Percentiles rank a stretch among this genome's conserved stretches.
phyloP scores from a whole-genome alignment of 2,113 vertebrate genomes.

The Atherinomorus stipes region DNA sequence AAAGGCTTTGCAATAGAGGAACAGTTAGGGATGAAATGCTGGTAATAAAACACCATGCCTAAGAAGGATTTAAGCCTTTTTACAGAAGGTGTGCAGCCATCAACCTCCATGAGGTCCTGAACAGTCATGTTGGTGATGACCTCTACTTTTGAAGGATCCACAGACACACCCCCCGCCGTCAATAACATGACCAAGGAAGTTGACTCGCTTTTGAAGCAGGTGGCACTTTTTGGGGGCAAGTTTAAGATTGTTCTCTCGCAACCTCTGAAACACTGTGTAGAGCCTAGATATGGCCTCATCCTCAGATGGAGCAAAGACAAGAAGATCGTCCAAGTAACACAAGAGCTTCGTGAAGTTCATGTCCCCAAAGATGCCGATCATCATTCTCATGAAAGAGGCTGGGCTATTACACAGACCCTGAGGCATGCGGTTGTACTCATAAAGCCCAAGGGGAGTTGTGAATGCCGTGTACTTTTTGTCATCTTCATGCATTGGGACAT shows the following conservation, averaged over 20 bases:
- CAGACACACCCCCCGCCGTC: neutral
- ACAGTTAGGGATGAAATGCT: neutral
- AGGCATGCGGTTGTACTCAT: neutral
- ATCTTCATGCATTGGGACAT: constrained; percentile 9
- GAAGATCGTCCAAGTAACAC: constrained; percentile 2
- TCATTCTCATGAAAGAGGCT: constrained; percentile 6
- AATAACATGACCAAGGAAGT: neutral
- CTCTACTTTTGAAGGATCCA: neutral
- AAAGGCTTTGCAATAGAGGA: neutral
- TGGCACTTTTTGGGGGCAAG: neutral
- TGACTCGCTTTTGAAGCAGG: neutral
- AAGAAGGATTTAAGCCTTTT: neutral
- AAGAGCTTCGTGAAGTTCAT: neutral
- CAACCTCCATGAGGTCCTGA: too few relatives aligned
- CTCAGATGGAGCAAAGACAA: neutral
- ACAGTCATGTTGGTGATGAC: neutral
- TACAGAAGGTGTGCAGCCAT: neutral
- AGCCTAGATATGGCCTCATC: neutral
- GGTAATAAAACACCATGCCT: neutral
- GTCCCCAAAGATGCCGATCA: neutral
- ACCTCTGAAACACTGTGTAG: neutral
- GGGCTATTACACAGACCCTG: neutral
- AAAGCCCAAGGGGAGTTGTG: neutral
- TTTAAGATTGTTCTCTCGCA: neutral
- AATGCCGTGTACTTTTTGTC: constrained; percentile 1